Base-by-base conservation (phyloP, 2,797 vertebrate species). In the Poecilia picta region DNA sequence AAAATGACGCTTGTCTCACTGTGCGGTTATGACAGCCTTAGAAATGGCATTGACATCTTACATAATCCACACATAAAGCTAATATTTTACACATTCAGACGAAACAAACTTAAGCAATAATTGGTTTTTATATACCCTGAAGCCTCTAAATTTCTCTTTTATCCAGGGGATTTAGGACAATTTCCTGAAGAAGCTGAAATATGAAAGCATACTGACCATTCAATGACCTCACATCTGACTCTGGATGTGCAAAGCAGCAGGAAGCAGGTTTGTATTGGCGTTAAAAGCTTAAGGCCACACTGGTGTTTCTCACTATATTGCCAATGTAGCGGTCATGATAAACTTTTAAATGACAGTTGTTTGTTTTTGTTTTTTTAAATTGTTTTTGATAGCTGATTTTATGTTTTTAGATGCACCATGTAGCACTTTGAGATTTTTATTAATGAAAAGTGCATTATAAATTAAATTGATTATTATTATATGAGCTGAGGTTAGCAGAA, bases 401-500 rank as follows among this genome's bases (percentile, higher is more conserved):
- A n/a, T n/a, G n/a, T n/a, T n/a, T n/a, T n/a, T n/a, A n/a, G n/a
- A n/a, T n/a, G n/a, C n/a, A n/a, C n/a, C n/a, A n/a, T n/a, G n/a
- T n/a, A n/a, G n/a, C n/a, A n/a, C n/a, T n/a, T n/a, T n/a, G n/a
- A n/a, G n/a, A n/a, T n/a, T n/a, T n/a, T n/a, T n/a, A n/a, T n/a
- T n/a, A n/a, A n/a, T n/a, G n/a, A n/a, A n/a, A n/a, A n/a, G n/a
- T n/a, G n/a, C n/a, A n/a, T n/a, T n/a, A n/a, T n/a, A n/a, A n/a
- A n/a, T n/a, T n/a, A n/a, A n/a, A n/a, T n/a, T n/a, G n/a, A n/a
- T n/a, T n/a, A n/a, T n/a, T n/a, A n/a, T n/a, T n/a, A n/a, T n/a
- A 75, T 78, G 80, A 81, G 87, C 89, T 87, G 88, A 92, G 81
- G 85, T 90, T 85, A 86, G 92, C 89, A 88, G 82, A 90, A 90